Percentiles rank a stretch among this genome's conserved stretches.
phyloP scores from a whole-genome alignment of 2,888 invertebrate genomes.

The Eustalomyia histrio region DNA sequence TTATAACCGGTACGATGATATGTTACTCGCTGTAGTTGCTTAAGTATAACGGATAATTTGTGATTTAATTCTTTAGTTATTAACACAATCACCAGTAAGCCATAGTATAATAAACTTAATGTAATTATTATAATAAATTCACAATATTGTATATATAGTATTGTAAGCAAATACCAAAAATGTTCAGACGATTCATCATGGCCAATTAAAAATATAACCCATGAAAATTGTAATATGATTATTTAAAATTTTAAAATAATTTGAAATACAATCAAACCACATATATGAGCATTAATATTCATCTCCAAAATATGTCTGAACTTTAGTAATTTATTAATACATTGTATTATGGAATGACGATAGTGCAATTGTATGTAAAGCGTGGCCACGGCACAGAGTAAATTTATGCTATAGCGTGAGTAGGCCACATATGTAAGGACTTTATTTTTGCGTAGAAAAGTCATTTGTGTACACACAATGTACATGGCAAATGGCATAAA shows the following conservation, averaged over 20 bases:
- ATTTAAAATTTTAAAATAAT: constrained; percentile 54
- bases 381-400: constrained; percentile 67
- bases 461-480: constrained; percentile 66
- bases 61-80: constrained; percentile 70
- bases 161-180: constrained; percentile 53
- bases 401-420: constrained; percentile 69
- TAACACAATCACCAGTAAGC: constrained; percentile 68
- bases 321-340: constrained; percentile 69
- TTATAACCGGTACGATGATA: constrained; percentile 47
- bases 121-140: constrained; percentile 70
- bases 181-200: constrained; percentile 61
- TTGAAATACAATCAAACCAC: constrained; percentile 31
- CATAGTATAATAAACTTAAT: constrained; percentile 68
- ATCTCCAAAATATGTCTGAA: not conserved
- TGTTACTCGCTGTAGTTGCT: constrained; percentile 26
- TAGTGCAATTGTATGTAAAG: constrained; percentile 68
- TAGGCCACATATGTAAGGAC: constrained; percentile 71
- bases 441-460: constrained; percentile 69
- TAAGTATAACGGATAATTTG: constrained; percentile 54
- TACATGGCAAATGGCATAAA: constrained; percentile 67
- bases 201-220: constrained; percentile 56
- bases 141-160: constrained; percentile 69
- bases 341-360: constrained; percentile 66
- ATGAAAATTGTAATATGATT: constrained; percentile 57
- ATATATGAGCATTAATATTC: constrained; percentile 28